phyloP scores from a whole-genome alignment of 2,888 invertebrate species.

The Orthosia gothica region DNA sequence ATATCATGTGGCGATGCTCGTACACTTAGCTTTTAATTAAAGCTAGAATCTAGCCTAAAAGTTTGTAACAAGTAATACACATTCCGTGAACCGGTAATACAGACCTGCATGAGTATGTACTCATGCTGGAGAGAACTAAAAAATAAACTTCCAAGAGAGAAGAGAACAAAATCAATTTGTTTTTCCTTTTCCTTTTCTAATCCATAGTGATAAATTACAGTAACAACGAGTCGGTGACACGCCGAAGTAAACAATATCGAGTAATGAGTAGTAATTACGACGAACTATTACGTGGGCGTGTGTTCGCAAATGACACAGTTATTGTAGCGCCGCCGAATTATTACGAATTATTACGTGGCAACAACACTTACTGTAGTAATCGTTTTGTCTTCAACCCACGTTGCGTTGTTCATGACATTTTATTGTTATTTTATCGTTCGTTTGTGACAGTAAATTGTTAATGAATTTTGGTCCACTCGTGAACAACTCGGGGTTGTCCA shows the following conservation, averaged over 20 bases:
- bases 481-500: neutral
- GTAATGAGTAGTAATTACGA: constrained; percentile 14
- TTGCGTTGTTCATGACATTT: neutral
- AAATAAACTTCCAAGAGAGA: neutral
- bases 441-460: neutral
- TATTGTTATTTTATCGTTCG: neutral
- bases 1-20: too few species aligned
- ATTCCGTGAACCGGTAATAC: neutral
- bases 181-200: neutral
- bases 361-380: neutral
- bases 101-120: neutral
- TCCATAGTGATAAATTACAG: neutral
- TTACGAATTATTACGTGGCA: neutral
- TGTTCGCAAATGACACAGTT: neutral
- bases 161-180: neutral
- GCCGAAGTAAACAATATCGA: neutral
- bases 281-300: neutral
- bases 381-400: neutral
- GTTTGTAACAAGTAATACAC: neutral
- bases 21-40: constrained; percentile 1
- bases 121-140: too few species aligned
- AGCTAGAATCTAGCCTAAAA: neutral
- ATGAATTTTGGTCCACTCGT: neutral
- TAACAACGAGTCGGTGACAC: neutral
- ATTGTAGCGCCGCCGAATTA: neutral